phyloP scores from a whole-genome alignment of 2,797 vertebrate genomes.

The Antennarius maculatus region DNA sequence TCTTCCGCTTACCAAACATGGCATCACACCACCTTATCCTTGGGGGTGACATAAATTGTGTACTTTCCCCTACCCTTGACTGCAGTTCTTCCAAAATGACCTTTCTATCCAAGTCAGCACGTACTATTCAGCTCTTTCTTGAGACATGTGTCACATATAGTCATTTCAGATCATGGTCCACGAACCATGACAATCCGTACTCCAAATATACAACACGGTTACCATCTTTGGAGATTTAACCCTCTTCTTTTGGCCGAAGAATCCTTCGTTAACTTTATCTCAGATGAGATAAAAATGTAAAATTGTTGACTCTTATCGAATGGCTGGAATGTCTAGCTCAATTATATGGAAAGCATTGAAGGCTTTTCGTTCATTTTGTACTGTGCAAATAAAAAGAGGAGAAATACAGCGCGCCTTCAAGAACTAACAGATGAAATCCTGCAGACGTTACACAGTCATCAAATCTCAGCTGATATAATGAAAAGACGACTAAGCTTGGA shows the following conservation, averaged over 20 bases:
- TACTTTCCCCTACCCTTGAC: no score
- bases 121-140: not conserved
- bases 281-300: no score
- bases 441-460: no score
- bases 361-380: no score
- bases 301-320: no score
- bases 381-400: no score
- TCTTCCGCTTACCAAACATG: not conserved
- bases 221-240: not conserved
- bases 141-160: not conserved
- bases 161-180: conserved; percentile 1
- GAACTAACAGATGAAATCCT: no score
- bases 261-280: not conserved
- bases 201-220: not conserved
- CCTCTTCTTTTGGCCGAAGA: not conserved
- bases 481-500: not conserved
- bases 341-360: no score
- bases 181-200: not conserved
- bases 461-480: conserved; percentile 1
- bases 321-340: no score
- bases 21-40: not conserved
- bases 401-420: no score
- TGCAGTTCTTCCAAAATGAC: no score
- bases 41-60: no score
- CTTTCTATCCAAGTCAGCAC: not conserved